Percentiles rank a stretch among this genome's conserved stretches.
These are phyloP conservation scores for Amazona vittata DNA, from an alignment of 2,113 vertebrate species.

Conservation along the genomic window DNA sequence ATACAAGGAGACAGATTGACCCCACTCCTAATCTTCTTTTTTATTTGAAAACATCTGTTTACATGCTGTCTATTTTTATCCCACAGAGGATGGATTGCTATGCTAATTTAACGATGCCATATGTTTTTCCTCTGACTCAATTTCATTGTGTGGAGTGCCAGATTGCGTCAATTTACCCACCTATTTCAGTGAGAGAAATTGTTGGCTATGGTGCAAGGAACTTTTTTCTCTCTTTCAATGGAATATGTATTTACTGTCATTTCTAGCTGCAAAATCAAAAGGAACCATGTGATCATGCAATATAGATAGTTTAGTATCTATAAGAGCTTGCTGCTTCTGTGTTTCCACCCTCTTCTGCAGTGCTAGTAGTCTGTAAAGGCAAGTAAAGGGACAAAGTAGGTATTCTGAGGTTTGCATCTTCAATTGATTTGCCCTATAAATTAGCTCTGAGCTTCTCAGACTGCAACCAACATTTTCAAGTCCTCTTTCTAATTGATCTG, in stretches of 20 bases:
- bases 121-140: background rate
- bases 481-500: background rate
- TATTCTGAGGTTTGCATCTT: background rate
- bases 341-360: background rate
- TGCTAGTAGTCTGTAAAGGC: background rate
- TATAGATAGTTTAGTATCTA: rapidly evolving
- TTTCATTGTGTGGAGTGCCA: background rate
- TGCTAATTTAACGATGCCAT: background rate
- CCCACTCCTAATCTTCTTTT: background rate
- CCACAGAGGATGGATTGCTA: background rate
- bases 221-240: background rate
- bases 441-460: background rate
- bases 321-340: background rate
- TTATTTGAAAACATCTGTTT: background rate
- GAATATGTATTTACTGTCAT: background rate
- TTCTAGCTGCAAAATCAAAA: background rate
- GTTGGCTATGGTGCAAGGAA: background rate
- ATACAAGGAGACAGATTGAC: background rate
- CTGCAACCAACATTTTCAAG: background rate
- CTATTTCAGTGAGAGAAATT: background rate
- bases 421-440: too few relatives aligned
- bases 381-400: background rate
- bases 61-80: background rate
- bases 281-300: background rate
- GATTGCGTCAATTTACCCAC: background rate